Evolutionary conservation across 92 coral and sea anemone species (phyloP), one percentile per base, ranked within the genome.

Genomic region (Scolanthus callimorphus): DNA sequence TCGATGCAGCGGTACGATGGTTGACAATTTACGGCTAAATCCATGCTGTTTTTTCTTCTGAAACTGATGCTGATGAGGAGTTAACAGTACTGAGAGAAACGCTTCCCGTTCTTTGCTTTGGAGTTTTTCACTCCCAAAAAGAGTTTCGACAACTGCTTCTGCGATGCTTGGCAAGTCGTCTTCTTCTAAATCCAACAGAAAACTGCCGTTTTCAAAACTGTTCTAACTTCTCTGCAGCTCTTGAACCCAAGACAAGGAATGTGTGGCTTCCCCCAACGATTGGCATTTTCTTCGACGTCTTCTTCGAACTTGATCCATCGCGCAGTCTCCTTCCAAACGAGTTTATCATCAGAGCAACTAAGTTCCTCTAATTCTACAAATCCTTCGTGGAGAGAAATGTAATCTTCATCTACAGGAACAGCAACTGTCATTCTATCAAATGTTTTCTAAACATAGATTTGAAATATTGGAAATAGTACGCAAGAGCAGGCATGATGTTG

Each of bases 221-320:
- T 37, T 67, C 82, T 78, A 11, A 92, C 89, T 11, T 85, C 85
- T n/a, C 59, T 82, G 19, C 83, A 52, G 67, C 98, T 86, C 17
- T 73, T 58, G 61, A 63, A 79, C 19, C 85, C 68, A 20, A 92
- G 67, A 57, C 94, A 92, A 31, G 98, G 96, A 17, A 92, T 69
- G 69, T 92, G 96, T 21, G 98, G 98, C 69, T 92, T 92, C 28
- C 98, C 96, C 98, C 98, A 92, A 45, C 98, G 84, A 67, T 92
- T 78, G 15, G 96, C 91, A 41, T 50, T 51, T 78, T 87, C 96
- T 39, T 92, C 98, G 9, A 92, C 96, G 26, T 82, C 96, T 52
- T 92, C 98, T 59, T 92, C 98, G 52, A 88, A 85, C 53, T 90
- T 92, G 30, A 92, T 86, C 98, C 98, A 92, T 31, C 98, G 76